Percentiles rank a stretch among this genome's conserved stretches.
These are phyloP conservation scores for Uloborus plumipes DNA, from an alignment of 2,888 invertebrate genomes.

Conservation along the genomic window DNA sequence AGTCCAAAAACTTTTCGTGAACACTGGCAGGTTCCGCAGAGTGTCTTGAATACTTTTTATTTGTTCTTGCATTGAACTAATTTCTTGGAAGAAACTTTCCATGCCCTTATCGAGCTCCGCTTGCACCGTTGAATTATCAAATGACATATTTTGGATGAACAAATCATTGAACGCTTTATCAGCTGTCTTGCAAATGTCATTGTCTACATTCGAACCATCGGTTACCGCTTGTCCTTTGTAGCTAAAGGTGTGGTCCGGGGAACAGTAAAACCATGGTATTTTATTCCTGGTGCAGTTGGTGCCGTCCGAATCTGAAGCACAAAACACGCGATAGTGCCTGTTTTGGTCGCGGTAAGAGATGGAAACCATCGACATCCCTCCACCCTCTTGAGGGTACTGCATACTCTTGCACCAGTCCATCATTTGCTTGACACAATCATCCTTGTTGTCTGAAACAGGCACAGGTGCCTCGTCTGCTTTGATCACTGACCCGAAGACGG, in stretches of 20 bases:
- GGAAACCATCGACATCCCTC: slow-evolving; percentile 28
- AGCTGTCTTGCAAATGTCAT: slow-evolving; percentile 36
- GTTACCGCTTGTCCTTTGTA: slow-evolving; percentile 33
- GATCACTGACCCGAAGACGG: too few species aligned
- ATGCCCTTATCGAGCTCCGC: slow-evolving; percentile 18
- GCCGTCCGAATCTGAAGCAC: slow-evolving; percentile 34
- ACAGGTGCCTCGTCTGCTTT: slow-evolving; percentile 6
- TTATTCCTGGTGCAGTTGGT: slow-evolving; percentile 51
- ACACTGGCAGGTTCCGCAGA: background rate
- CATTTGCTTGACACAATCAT: slow-evolving; percentile 23
- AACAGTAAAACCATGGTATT: slow-evolving; percentile 37
- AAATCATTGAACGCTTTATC: slow-evolving; percentile 47
- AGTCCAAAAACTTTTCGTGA: background rate
- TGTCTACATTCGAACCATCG: slow-evolving; percentile 10
- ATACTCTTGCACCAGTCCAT: slow-evolving; percentile 37
- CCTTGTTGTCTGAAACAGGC: slow-evolving; percentile 14
- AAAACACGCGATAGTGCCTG: slow-evolving; percentile 15
- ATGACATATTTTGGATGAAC: slow-evolving; percentile 34
- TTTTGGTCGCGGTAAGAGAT: background rate
- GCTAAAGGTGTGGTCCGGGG: slow-evolving; percentile 8
- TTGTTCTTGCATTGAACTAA: slow-evolving; percentile 16
- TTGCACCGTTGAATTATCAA: slow-evolving; percentile 6
- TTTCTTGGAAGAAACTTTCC: slow-evolving; percentile 24
- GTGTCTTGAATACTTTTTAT: background rate
- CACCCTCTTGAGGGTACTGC: slow-evolving; percentile 28